Base-by-base conservation (phyloP, 2,113 vertebrate genomes). In the Otocyon megalotis region DNA sequence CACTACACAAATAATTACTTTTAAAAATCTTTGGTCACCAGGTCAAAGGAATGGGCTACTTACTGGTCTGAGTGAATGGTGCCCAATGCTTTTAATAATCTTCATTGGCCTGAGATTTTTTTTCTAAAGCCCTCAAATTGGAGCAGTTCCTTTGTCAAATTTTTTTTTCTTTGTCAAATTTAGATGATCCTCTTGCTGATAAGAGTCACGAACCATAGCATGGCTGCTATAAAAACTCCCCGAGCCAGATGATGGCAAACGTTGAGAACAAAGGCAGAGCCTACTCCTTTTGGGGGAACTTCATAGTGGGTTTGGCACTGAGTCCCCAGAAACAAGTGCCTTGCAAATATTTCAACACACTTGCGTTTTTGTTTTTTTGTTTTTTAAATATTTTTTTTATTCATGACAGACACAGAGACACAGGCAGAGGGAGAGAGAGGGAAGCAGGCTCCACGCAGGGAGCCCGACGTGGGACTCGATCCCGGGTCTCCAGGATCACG, bases 361-460 rank as follows among this genome's bases (percentile, higher is more conserved):
- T 97, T 91, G 63, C 67, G 92, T 98, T 96, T 96, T 43, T 7
- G 5, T 43, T 43, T 43, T 43, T 43, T 43, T n/a, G n/a, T n/a
- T 43, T 43, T 43, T 43, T 43, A 43, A 43, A 7, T n/a, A 43
- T 43, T 43, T 43, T 43, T 7, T 43, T 43, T 43, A 43, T 43
- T 43, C 43, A 43, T 43, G 43, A 43, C 43, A 43, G 43, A 43
- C 43, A 43, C 6, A 43, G 6, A 43, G 43, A 43, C 43, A 43
- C 43, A 43, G 6, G 43, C 43, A 43, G 43, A 43, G 43, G 43
- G 43, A 43, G 43, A 43, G 43, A 43, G 43, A 43, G n/a, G n/a
- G 43, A 43, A 43, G 43, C 6, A 43, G 43, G 43, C 43, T 7
- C 43, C 43, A 43, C 8, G 43, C 43, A 43, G 6, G 43, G 43